Evolutionary conservation across 2,113 vertebrate genomes (phyloP).

Genomic region (Cichladusa arquata): DNA sequence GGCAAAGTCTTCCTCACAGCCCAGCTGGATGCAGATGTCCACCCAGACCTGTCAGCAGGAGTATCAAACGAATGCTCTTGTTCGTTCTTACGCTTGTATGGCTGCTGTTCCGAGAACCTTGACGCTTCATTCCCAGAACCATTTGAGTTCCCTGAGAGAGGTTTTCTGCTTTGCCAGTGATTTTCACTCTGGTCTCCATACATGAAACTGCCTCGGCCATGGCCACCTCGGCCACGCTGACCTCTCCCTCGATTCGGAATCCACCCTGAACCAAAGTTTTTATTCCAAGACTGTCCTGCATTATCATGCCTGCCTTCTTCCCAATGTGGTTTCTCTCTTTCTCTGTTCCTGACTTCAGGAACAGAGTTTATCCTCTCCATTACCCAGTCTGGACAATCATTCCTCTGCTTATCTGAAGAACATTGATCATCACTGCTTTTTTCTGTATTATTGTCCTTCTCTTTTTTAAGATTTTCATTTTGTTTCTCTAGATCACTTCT

Average conservation of each 20-base stretch:
- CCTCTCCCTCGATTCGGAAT: conserved; percentile 77
- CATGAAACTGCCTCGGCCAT: conserved; percentile 69
- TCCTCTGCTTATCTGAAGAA: conserved; percentile 78
- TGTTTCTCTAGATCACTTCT: conserved; percentile 78
- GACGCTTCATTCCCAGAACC: conserved; percentile 85
- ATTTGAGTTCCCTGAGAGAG: conserved; percentile 87
- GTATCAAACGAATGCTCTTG: conserved; percentile 79
- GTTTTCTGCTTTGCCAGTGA: conserved; percentile 85
- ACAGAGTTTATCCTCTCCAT: conserved; percentile 82
- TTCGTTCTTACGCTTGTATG: conserved; percentile 82
- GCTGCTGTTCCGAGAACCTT: conserved; percentile 85
- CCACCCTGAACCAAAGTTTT: conserved; percentile 77
- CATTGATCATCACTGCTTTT: conserved; percentile 63
- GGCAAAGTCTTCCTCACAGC: conserved; percentile 93
- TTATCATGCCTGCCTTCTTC: conserved; percentile 81
- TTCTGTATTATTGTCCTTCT: conserved; percentile 70
- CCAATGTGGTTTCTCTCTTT: conserved; percentile 77
- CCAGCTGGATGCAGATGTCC: conserved; percentile 97
- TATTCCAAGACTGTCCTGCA: conserved; percentile 78
- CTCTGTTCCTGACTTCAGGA: conserved; percentile 77
- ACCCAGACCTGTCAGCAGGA: conserved; percentile 89
- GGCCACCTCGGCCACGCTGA: conserved; percentile 71
- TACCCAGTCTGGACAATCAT: conserved; percentile 89
- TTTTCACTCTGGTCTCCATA: conserved; percentile 81
- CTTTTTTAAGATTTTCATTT: conserved; percentile 75